phyloP scores from a whole-genome alignment of 2,113 vertebrate species.

The Fukomys damarensis region DNA sequence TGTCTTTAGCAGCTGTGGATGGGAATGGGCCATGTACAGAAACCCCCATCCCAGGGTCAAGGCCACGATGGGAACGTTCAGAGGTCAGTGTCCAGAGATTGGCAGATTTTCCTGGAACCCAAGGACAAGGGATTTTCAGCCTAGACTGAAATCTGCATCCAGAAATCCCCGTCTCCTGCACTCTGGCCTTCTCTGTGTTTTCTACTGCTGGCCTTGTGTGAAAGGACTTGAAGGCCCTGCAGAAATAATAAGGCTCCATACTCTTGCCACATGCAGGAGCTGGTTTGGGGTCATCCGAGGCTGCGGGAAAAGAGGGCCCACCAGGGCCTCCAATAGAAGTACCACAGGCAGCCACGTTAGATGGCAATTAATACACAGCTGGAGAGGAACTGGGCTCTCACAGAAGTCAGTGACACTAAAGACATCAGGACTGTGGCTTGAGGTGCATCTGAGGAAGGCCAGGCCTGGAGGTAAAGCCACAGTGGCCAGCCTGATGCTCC shows the following conservation, averaged over 20 bases:
- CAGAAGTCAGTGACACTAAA: neutral
- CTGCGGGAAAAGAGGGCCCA: neutral
- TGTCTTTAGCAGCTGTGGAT: neutral
- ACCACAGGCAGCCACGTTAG: neutral
- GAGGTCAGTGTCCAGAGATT: neutral
- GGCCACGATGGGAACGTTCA: neutral
- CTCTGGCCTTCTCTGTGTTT: neutral
- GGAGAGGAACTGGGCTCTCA: neutral
- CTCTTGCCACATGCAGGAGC: neutral
- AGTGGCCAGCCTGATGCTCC: neutral
- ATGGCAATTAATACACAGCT: neutral
- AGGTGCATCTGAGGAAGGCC: neutral
- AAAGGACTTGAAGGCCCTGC: neutral
- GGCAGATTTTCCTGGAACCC: constrained; percentile 19
- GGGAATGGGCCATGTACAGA: neutral
- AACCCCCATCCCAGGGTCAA: neutral
- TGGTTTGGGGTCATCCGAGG: neutral
- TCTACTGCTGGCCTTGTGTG: neutral
- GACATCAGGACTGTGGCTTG: neutral
- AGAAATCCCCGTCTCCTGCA: neutral
- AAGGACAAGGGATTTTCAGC: neutral
- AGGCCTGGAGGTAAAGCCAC: neutral
- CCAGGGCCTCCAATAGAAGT: neutral
- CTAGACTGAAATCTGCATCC: neutral
- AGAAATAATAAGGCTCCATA: neutral